These are phyloP conservation scores for Alloplasta piceator DNA, from an alignment of 2,888 invertebrate species.

Conservation along the genomic window DNA sequence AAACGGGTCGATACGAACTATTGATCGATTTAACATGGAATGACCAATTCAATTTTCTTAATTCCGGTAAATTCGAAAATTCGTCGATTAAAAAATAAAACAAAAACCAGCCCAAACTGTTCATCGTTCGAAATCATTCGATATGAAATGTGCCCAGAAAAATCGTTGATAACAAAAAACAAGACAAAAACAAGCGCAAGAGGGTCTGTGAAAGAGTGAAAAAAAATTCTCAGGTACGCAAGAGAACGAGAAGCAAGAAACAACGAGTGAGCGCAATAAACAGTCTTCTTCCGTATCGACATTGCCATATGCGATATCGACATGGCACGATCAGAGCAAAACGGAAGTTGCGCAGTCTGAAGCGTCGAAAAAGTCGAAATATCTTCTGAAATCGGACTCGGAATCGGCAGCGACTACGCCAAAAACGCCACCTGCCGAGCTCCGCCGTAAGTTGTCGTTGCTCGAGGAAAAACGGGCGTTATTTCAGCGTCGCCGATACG, in stretches of 20 bases:
- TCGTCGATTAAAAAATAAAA: background rate
- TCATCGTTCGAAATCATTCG: background rate
- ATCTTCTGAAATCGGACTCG: slow-evolving; percentile 72
- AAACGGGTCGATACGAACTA: too few relatives aligned
- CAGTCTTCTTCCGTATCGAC: slow-evolving; percentile 83
- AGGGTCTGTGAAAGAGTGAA: slow-evolving; percentile 9
- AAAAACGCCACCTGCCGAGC: slow-evolving; percentile 73
- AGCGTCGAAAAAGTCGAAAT: slow-evolving; percentile 62
- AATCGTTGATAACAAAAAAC: slow-evolving; percentile 2
- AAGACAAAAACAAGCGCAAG: background rate
- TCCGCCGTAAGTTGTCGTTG: slow-evolving; percentile 75
- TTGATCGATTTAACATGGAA: too few relatives aligned
- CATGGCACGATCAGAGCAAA: slow-evolving; percentile 81
- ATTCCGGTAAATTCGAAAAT: too few relatives aligned
- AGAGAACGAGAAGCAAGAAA: slow-evolving; percentile 15
- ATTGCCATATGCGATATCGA: slow-evolving; percentile 85
- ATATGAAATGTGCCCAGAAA: background rate
- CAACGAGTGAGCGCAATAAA: too few relatives aligned
- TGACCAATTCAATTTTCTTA: too few relatives aligned
- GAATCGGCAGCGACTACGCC: slow-evolving; percentile 70
- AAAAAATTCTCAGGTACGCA: slow-evolving; percentile 49
- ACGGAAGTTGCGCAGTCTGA: slow-evolving; percentile 18
- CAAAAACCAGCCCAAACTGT: background rate
- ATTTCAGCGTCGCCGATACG: slow-evolving; percentile 77
- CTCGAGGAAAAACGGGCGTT: slow-evolving; percentile 79